Evolutionary conservation across 2,888 invertebrate genomes (phyloP).

Genomic region (Saturnia pavonia): DNA sequence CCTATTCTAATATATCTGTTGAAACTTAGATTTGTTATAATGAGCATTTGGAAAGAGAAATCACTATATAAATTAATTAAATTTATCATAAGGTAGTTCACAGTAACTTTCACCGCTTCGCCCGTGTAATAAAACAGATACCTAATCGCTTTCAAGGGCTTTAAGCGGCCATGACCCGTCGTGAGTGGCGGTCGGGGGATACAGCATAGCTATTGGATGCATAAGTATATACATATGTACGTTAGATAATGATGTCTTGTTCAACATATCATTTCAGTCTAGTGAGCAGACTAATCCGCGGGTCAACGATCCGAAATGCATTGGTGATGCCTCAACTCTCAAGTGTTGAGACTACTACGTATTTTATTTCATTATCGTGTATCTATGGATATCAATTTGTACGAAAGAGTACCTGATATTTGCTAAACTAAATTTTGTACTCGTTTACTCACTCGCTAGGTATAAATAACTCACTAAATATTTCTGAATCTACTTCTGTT

Average conservation of each 20-base stretch:
- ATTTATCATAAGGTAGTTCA: slow-evolving; percentile 23
- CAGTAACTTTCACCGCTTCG: slow-evolving; percentile 56
- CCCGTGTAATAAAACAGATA: slow-evolving; percentile 60
- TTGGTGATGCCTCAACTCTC: background rate
- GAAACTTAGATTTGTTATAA: background rate
- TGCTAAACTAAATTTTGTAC: background rate
- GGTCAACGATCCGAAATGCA: slow-evolving; percentile 15
- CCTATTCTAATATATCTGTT: background rate
- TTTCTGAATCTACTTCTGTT: background rate
- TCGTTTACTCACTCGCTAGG: background rate
- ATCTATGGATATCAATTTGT: background rate
- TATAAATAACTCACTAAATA: background rate
- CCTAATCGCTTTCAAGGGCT: slow-evolving; percentile 77
- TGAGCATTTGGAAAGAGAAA: background rate
- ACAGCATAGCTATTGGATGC: slow-evolving; percentile 56
- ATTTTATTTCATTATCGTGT: background rate
- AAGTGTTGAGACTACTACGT: background rate
- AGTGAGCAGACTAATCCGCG: slow-evolving; percentile 30
- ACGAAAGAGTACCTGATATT: background rate
- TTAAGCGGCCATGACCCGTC: slow-evolving; percentile 79
- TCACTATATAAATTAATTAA: background rate
- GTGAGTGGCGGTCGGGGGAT: slow-evolving; percentile 55
- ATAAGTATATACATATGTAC: slow-evolving; percentile 36
- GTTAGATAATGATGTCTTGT: slow-evolving; percentile 34
- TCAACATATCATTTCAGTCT: slow-evolving; percentile 42